Evolutionary conservation across 2,888 invertebrate species (phyloP), one percentile per base, ranked within the genome.

Genomic region (Deilephila elpenor): DNA sequence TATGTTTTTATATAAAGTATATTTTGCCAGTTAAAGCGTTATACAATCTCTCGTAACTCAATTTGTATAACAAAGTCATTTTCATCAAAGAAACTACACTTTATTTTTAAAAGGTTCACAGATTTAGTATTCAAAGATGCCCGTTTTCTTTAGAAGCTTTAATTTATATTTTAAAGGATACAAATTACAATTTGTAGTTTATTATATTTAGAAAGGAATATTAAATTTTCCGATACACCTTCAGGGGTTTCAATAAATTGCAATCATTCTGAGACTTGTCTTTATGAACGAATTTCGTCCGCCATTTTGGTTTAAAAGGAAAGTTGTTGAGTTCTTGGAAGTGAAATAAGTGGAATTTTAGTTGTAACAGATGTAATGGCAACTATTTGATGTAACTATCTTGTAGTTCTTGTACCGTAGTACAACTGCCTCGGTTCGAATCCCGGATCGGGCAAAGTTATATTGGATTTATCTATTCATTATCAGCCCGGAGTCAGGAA

Each of bases 151-250:
- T 51, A n/a, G 51, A 67, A 51, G 25, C 25, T 51, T 51, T 67
- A 67, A 67, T 67, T 67, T 67, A 25, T 67, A 67, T 51, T 67
- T 44, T 51, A 51, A 67, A 14, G 25, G 67, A 51, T 51, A 67
- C 51, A 51, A 25, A 14, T 20, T 67, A 51, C 51, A 51, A 25
- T 1, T 20, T 67, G 51, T 67, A 25, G 44, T 29, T 51, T 67
- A 29, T 51, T 25, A 67, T 44, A 67, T 51, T 67, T 67, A 5
- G 67, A 17, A 17, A 51, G 51, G 44, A 67, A 67, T 29, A 67
- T 51, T 67, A 67, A 51, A 51, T 67, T 37, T 62, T 5, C 44
- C 20, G 25, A 67, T 51, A 20, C 19, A 37, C 25, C 67, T 51
- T 25, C 14, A 51, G 51, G 67, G 67, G 67, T 51, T 51, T 67